These are phyloP conservation scores for Sciurus vulgaris DNA, from an alignment of 2,797 vertebrate genomes.

Conservation along the genomic window DNA sequence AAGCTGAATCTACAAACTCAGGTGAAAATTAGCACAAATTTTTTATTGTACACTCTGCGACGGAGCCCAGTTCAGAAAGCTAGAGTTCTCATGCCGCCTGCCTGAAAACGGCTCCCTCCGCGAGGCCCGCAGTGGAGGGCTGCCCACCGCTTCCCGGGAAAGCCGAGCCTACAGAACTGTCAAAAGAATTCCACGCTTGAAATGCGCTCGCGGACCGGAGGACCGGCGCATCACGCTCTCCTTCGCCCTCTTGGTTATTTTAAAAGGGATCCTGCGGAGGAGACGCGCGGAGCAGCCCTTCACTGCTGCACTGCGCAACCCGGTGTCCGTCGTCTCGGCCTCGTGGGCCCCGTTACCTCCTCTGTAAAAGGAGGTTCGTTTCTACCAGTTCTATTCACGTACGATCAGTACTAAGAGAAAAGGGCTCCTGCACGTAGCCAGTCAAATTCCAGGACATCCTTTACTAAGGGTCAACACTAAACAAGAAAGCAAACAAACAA, in stretches of 20 bases:
- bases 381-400: background rate
- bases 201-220: background rate
- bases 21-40: background rate
- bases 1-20: background rate
- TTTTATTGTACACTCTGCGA: background rate
- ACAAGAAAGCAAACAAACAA: background rate
- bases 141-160: background rate
- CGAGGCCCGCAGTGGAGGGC: accelerated
- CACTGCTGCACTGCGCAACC: background rate
- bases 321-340: background rate
- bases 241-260: background rate
- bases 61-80: background rate
- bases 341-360: background rate
- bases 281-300: no score
- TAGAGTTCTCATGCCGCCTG: accelerated
- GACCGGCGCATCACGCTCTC: accelerated
- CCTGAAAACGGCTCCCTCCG: background rate
- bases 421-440: background rate
- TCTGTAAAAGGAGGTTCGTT: background rate
- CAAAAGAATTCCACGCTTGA: background rate
- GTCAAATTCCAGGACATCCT: background rate
- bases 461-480: background rate
- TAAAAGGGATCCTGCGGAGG: accelerated
- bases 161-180: background rate
- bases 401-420: background rate